Percentiles rank a stretch among this genome's conserved stretches.
These are phyloP conservation scores for Catonia carolina DNA, from an alignment of 2,888 invertebrate species.

Conservation along the genomic window DNA sequence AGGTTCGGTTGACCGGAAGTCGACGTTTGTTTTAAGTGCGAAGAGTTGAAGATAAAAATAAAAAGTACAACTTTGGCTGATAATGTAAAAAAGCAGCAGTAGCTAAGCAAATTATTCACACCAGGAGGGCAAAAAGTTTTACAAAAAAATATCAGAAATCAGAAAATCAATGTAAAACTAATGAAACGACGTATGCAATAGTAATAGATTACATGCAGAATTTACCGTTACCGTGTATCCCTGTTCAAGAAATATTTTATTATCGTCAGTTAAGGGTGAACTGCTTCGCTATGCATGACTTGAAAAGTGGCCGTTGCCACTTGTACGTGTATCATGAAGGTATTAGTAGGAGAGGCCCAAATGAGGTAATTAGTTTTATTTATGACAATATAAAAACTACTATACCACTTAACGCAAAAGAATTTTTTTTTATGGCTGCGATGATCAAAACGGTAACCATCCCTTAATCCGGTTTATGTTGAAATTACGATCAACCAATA, in stretches of 20 bases:
- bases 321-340: constrained; percentile 10
- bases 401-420: not conserved
- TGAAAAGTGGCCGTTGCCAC: not conserved
- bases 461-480: not conserved
- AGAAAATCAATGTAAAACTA: constrained; percentile 16
- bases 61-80: constrained; percentile 20
- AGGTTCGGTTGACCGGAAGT: too few relatives aligned
- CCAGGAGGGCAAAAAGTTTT: constrained; percentile 32
- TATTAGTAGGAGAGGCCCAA: not conserved
- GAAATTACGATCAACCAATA: not conserved
- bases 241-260: constrained; percentile 1
- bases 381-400: not conserved
- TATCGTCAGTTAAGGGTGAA: not conserved
- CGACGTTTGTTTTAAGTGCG: constrained; percentile 16
- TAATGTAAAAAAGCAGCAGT: constrained; percentile 12
- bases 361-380: not conserved
- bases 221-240: not conserved
- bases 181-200: constrained; percentile 37
- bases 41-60: constrained; percentile 23
- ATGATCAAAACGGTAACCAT: not conserved
- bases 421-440: not conserved
- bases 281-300: not conserved
- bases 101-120: constrained; percentile 28
- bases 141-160: constrained; percentile 22
- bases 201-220: constrained; percentile 4